phyloP scores from a whole-genome alignment of 2,797 vertebrate genomes.

The Apodemus agrarius region DNA sequence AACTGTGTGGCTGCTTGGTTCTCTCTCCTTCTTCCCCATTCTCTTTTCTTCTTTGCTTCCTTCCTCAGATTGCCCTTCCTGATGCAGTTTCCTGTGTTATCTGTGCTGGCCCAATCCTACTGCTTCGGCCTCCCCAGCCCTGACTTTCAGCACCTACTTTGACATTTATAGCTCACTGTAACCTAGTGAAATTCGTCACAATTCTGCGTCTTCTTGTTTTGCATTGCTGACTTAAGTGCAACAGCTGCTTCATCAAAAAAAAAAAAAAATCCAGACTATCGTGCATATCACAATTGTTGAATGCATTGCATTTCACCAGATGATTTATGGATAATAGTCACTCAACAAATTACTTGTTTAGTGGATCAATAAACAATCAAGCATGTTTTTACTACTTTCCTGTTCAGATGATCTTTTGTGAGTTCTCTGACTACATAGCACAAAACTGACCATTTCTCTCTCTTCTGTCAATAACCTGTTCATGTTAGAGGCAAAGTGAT shows the following conservation, averaged over 20 bases:
- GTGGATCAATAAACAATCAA: neutral
- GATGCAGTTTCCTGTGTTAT: neutral
- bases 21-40: neutral
- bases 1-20: neutral
- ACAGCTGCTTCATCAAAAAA: neutral
- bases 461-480: neutral
- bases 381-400: neutral
- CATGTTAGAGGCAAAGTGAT: neutral
- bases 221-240: neutral
- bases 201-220: neutral
- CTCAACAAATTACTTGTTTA: neutral
- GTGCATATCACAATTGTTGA: neutral
- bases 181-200: neutral
- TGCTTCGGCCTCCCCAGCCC: neutral
- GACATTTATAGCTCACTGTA: neutral
- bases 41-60: neutral
- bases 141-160: neutral
- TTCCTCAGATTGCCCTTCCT: neutral
- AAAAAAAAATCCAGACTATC: neutral
- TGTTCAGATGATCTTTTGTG: neutral
- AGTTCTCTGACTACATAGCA: neutral
- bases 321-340: neutral
- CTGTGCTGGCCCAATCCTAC: neutral
- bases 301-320: neutral
- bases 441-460: neutral